Percentiles rank a stretch among this genome's conserved stretches.
These are phyloP conservation scores for Sycon ciliatum DNA, from an alignment of 37 sponge, comb jelly and placozoan genomes.

Conservation along the genomic window DNA sequence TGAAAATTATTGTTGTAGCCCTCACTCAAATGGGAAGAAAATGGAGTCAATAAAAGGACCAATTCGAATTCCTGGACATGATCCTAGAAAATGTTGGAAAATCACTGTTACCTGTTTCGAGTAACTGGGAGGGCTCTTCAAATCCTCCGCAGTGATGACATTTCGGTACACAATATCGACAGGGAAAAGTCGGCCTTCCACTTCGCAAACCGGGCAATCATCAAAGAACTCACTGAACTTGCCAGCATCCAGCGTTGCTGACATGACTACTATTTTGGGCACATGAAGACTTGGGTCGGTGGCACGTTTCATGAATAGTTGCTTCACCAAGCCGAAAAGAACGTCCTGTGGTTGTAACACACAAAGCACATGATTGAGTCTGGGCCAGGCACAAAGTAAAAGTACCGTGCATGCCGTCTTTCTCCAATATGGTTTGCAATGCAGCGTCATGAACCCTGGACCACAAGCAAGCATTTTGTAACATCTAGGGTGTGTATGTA, in stretches of 20 bases:
- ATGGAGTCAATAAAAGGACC: no score
- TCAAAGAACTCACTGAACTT: constrained; percentile 70
- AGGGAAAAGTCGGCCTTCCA: constrained; percentile 71
- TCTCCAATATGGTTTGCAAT: no score
- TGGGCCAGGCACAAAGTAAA: no score
- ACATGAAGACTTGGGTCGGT: background rate
- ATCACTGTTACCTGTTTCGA: constrained; percentile 38
- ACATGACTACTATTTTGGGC: constrained; percentile 75
- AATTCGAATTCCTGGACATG: background rate
- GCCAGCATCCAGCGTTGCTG: constrained; percentile 64
- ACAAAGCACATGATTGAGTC: no score
- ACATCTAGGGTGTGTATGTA: no score
- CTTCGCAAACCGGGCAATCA: constrained; percentile 64
- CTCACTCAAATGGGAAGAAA: no score
- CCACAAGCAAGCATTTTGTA: no score
- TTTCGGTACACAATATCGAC: constrained; percentile 50
- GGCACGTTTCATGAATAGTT: constrained; percentile 21
- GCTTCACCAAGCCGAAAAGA: constrained; percentile 72
- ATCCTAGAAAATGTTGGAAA: background rate
- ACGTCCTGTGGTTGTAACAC: no score
- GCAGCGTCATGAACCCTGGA: no score
- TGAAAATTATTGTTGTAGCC: no score
- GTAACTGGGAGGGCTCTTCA: constrained; percentile 54
- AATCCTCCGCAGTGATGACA: constrained; percentile 45
- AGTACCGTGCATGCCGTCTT: no score